These are phyloP conservation scores for Philopedon plagiatum DNA, from an alignment of 2,888 invertebrate genomes.

Conservation along the genomic window DNA sequence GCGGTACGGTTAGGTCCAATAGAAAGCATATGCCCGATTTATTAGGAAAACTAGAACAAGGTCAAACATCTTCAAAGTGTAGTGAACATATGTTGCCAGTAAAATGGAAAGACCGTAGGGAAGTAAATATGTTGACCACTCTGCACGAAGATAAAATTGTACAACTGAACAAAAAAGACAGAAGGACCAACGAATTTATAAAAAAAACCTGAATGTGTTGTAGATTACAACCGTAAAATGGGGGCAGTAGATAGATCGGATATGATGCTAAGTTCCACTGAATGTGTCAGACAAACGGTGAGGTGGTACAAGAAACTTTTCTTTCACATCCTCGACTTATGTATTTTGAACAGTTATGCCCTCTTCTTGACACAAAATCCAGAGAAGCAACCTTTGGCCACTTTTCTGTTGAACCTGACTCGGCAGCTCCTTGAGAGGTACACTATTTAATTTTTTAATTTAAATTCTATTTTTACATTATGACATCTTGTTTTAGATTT, in stretches of 20 bases:
- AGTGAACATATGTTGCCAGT: slow-evolving; percentile 48
- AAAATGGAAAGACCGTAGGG: slow-evolving; percentile 63
- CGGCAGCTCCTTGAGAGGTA: slow-evolving; percentile 39
- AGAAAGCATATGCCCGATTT: slow-evolving; percentile 47
- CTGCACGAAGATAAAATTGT: slow-evolving; percentile 55
- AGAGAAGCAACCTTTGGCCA: slow-evolving; percentile 18
- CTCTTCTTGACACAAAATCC: slow-evolving; percentile 35
- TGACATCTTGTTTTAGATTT: too few species aligned
- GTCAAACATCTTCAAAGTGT: slow-evolving; percentile 40
- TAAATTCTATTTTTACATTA: slow-evolving; percentile 3
- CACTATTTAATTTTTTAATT: slow-evolving; percentile 15
- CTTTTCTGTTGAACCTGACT: slow-evolving; percentile 44
- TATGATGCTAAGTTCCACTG: slow-evolving; percentile 55
- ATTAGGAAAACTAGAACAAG: slow-evolving; percentile 44
- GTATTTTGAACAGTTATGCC: slow-evolving; percentile 53
- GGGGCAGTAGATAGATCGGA: slow-evolving; percentile 41
- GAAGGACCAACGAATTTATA: slow-evolving; percentile 40
- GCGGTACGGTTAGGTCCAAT: slow-evolving; percentile 5
- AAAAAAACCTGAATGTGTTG: slow-evolving; percentile 52
- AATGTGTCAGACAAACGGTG: slow-evolving; percentile 58
- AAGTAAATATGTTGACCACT: slow-evolving; percentile 55
- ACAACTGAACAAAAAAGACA: slow-evolving; percentile 51
- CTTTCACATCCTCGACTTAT: slow-evolving; percentile 59
- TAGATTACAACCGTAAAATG: slow-evolving; percentile 40
- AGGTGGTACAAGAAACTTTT: slow-evolving; percentile 63